phyloP scores from a whole-genome alignment of 2,797 vertebrate genomes.

The Phalanger gymnotis region DNA sequence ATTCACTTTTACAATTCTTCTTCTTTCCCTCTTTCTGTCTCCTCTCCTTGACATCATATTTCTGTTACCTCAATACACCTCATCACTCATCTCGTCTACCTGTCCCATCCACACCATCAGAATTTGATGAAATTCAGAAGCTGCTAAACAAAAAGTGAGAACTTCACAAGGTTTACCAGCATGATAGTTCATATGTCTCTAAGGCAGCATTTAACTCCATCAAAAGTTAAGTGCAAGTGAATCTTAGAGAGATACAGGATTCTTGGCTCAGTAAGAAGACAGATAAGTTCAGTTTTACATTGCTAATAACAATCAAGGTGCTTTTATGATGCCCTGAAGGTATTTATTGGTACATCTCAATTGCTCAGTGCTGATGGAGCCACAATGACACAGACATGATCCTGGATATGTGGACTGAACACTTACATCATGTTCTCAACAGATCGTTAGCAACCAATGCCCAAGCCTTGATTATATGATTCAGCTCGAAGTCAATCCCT shows the following conservation, averaged over 20 bases:
- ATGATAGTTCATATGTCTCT: too few species aligned
- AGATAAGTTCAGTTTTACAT: not conserved
- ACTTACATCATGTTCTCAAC: not conserved
- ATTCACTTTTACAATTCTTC: not conserved
- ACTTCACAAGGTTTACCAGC: not conserved
- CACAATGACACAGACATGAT: not conserved
- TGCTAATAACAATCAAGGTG: not conserved
- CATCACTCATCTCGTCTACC: accelerated
- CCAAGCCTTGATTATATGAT: too few species aligned
- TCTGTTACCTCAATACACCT: not conserved
- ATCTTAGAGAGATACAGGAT: not conserved
- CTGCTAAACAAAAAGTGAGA: not conserved
- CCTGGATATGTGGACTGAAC: too few species aligned
- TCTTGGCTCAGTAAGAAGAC: not conserved
- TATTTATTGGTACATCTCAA: not conserved
- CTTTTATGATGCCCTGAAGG: not conserved
- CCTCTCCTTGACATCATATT: not conserved
- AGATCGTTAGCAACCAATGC: too few species aligned
- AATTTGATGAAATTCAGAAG: not conserved
- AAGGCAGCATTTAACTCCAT: not conserved
- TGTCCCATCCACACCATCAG: not conserved
- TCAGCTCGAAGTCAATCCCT: too few species aligned
- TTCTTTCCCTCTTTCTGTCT: slow-evolving; percentile 29
- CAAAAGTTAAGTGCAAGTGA: not conserved
- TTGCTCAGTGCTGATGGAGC: not conserved